Percentiles rank a stretch among this genome's conserved stretches.
Conservation (phyloP, 2,113 vertebrate genomes). For the Brachypteracias leptosomus region DNA sequence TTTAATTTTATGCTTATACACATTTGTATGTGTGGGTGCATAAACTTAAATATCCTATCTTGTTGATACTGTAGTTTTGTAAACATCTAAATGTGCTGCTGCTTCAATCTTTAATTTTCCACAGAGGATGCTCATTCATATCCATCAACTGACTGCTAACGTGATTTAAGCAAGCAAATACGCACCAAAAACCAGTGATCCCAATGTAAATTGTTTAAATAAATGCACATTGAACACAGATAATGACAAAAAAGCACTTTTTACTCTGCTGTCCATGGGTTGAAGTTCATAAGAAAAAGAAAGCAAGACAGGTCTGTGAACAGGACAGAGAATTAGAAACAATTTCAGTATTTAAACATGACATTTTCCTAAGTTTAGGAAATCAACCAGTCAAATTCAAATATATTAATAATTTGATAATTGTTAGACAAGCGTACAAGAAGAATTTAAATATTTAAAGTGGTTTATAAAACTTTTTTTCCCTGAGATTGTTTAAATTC, state of each 20-base stretch:
- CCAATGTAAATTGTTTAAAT: neutral
- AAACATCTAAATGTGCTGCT: neutral
- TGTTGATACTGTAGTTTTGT: neutral
- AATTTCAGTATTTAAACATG: neutral
- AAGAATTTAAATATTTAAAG: neutral
- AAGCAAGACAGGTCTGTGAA: neutral
- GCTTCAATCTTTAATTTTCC: neutral
- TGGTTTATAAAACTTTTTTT: neutral
- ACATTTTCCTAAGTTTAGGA: neutral
- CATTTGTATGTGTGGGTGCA: rapidly evolving
- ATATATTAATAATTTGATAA: neutral
- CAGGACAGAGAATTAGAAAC: neutral
- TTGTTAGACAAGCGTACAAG: neutral
- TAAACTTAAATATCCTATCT: neutral
- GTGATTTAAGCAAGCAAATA: neutral
- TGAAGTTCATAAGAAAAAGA: neutral
- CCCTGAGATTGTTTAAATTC: neutral
- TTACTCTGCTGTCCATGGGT: rapidly evolving
- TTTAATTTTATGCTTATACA: neutral
- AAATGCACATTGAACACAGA: neutral
- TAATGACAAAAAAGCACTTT: neutral
- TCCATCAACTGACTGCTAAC: neutral
- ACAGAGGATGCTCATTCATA: neutral
- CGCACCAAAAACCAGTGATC: neutral
- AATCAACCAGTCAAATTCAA: neutral